Evolutionary conservation across 35 echinoderm and acorn worm genomes (phyloP).

Genomic region (Anneissia japonica): DNA sequence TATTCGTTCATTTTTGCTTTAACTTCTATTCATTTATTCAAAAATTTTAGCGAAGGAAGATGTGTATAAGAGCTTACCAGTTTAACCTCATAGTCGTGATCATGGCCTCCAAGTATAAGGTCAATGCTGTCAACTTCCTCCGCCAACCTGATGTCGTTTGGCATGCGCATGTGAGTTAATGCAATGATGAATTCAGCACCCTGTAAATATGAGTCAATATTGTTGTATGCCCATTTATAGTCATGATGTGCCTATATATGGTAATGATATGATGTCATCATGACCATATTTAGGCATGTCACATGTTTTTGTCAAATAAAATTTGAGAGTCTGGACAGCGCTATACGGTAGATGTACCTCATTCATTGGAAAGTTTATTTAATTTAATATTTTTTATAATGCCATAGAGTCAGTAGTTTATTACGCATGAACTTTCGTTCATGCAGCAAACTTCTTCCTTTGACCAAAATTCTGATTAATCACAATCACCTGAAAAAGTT

Average conservation of each 20-base stretch:
- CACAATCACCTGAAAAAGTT: too few species aligned
- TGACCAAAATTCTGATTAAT: too few species aligned
- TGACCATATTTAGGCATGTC: neutral
- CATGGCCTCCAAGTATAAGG: conserved; percentile 65
- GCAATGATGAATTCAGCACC: conserved; percentile 73
- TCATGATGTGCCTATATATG: neutral
- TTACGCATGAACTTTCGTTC: too few species aligned
- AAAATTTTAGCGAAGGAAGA: too few species aligned
- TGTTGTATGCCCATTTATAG: neutral
- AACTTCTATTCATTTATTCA: too few species aligned
- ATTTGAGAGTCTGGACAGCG: neutral
- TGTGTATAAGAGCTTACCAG: too few species aligned
- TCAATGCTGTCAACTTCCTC: conserved; percentile 61
- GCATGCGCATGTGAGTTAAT: conserved; percentile 74
- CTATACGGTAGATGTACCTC: too few species aligned
- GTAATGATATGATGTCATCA: neutral
- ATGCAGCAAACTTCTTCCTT: too few species aligned
- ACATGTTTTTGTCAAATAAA: neutral
- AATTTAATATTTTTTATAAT: too few species aligned
- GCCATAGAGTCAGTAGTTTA: too few species aligned
- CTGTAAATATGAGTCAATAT: conserved; percentile 27
- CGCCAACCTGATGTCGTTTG: conserved; percentile 69
- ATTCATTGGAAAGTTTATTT: too few species aligned
- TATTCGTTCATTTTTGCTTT: too few species aligned
- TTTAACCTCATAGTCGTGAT: conserved; percentile 64